Percentiles rank a stretch among this genome's conserved stretches.
These are phyloP conservation scores for Cyclopterus lumpus DNA, from an alignment of 2,797 vertebrate species.

Conservation along the genomic window DNA sequence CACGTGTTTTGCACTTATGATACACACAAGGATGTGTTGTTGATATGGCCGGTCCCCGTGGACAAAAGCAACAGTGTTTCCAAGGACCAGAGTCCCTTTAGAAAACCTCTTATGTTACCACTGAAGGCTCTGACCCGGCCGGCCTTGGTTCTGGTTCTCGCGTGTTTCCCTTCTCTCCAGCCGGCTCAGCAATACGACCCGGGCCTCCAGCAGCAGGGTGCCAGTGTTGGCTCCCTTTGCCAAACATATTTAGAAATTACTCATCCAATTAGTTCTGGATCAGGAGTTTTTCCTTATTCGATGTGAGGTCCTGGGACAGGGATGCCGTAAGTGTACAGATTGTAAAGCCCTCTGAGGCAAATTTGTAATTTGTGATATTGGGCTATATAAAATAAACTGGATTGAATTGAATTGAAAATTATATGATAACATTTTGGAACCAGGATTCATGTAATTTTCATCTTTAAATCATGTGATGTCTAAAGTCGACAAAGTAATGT, in stretches of 20 bases:
- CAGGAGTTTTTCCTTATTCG: too few species aligned
- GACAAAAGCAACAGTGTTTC: not conserved
- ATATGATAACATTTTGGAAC: not conserved
- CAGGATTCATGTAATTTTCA: not conserved
- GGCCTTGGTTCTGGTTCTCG: not conserved
- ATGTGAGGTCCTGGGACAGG: too few species aligned
- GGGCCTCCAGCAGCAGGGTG: too few species aligned
- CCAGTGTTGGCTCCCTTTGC: too few species aligned
- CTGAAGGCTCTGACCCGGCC: not conserved
- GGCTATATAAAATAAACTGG: too few species aligned
- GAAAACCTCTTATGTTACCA: not conserved
- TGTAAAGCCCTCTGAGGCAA: too few species aligned
- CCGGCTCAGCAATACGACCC: too few species aligned
- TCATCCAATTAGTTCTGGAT: not conserved
- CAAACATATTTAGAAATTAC: not conserved
- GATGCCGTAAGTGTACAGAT: too few species aligned
- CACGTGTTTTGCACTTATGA: not conserved
- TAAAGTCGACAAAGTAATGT: not conserved
- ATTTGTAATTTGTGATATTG: too few species aligned
- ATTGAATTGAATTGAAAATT: too few species aligned
- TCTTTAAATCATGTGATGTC: slow-evolving; percentile 1
- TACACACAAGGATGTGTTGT: not conserved
- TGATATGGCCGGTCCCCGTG: not conserved
- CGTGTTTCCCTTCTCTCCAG: not conserved
- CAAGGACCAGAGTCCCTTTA: not conserved